Conservation (phyloP, 92 coral and sea anemone genomes). For the Paragorgia papillata region DNA sequence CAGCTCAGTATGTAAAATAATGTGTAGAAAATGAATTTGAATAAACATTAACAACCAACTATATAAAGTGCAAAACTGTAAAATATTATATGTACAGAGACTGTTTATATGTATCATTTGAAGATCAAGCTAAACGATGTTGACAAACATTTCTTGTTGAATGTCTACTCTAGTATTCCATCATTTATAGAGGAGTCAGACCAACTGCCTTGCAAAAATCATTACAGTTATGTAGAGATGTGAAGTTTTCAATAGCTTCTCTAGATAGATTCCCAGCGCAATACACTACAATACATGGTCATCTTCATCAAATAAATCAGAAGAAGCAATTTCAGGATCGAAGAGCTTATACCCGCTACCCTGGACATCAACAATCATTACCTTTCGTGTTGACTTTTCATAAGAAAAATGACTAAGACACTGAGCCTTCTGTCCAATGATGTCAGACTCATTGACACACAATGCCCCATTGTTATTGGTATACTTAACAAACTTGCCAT, state of each 20-base stretch:
- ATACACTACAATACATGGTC: constrained; percentile 5
- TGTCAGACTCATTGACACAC: neutral
- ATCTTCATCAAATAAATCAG: constrained; percentile 5
- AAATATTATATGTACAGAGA: no score
- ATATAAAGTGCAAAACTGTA: no score
- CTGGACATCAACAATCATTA: constrained; percentile 16
- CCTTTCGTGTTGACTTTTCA: neutral
- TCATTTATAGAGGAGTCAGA: no score
- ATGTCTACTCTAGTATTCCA: no score
- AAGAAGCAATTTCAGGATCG: constrained; percentile 19
- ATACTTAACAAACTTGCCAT: constrained; percentile 14
- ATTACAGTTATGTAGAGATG: neutral
- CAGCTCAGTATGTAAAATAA: no score
- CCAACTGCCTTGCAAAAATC: constrained; percentile 1
- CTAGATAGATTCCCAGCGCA: constrained; percentile 26
- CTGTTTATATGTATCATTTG: no score
- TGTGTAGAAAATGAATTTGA: no score
- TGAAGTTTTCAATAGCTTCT: constrained; percentile 4
- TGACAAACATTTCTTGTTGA: no score
- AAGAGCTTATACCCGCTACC: constrained; percentile 5
- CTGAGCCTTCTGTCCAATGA: constrained; percentile 4
- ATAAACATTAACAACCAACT: no score
- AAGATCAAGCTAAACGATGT: no score
- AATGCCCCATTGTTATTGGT: constrained; percentile 10
- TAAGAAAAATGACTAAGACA: constrained; percentile 1